These are phyloP conservation scores for Sitobion miscanthi DNA, from an alignment of 1,140 invertebrate species.

Conservation along the genomic window DNA sequence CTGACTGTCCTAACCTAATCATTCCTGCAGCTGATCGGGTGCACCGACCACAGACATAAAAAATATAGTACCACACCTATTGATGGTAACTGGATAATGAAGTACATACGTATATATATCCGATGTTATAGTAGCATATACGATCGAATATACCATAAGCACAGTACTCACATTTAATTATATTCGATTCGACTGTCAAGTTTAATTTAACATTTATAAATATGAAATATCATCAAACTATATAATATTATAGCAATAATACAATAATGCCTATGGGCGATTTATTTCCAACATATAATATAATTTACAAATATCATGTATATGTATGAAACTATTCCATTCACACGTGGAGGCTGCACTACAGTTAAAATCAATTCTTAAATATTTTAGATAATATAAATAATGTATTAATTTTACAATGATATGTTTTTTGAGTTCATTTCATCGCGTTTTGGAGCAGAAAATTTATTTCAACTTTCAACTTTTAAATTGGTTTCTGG, in stretches of 20 bases:
- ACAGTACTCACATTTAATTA: background rate
- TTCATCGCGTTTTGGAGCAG: background rate
- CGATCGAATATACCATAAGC: background rate
- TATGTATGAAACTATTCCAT: background rate
- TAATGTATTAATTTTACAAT: background rate
- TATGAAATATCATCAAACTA: background rate
- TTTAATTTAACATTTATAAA: slow-evolving; percentile 22
- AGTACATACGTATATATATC: background rate
- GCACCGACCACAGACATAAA: slow-evolving; percentile 6
- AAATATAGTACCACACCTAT: slow-evolving; percentile 10
- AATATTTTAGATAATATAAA: background rate
- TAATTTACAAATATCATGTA: too few relatives aligned
- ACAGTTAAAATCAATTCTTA: background rate
- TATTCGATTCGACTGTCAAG: background rate
- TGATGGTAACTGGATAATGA: slow-evolving; percentile 35
- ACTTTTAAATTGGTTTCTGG: too few relatives aligned
- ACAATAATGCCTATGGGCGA: background rate
- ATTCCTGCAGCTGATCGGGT: background rate
- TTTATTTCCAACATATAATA: background rate
- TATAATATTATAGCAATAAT: background rate
- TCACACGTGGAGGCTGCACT: background rate
- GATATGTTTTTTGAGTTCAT: background rate
- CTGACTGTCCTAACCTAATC: background rate
- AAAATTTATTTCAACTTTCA: too few relatives aligned
- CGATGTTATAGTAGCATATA: background rate